A percentile compares a stretch with the other conserved stretches of the same genome.
Conservation (phyloP, 2,888 invertebrate species). For the Hypomecis punctinalis region DNA sequence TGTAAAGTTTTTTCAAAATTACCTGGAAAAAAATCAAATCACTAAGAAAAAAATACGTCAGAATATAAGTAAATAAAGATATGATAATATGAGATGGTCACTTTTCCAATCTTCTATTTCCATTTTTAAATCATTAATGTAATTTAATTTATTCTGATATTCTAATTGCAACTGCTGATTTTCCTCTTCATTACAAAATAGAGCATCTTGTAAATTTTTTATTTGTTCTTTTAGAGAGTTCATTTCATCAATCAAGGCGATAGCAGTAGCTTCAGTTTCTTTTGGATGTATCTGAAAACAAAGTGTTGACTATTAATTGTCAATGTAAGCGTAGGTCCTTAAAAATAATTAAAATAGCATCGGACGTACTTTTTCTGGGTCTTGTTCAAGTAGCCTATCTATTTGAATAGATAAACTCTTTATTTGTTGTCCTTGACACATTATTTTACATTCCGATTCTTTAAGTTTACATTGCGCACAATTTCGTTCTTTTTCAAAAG, state of each 20-base stretch:
- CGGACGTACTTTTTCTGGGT: constrained; percentile 55
- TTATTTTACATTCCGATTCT: constrained; percentile 82
- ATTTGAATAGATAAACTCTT: constrained; percentile 81
- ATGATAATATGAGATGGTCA: constrained; percentile 42
- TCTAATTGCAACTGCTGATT: constrained; percentile 65
- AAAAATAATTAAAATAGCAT: neutral
- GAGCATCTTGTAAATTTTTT: constrained; percentile 62
- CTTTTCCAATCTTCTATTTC: constrained; percentile 75
- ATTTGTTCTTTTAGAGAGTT: constrained; percentile 69
- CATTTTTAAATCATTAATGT: constrained; percentile 65
- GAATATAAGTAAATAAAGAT: neutral
- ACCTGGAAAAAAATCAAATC: constrained; percentile 53
- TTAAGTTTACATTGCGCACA: constrained; percentile 76
- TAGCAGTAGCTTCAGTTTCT: constrained; percentile 51
- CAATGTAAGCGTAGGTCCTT: neutral
- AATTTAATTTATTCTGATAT: constrained; percentile 63
- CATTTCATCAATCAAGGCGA: constrained; percentile 66
- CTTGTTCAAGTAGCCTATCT: constrained; percentile 74
- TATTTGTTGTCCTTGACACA: constrained; percentile 85
- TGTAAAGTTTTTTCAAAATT: constrained; percentile 62
- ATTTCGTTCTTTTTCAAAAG: constrained; percentile 80
- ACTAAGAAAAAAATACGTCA: constrained; percentile 12
- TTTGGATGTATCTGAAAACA: constrained; percentile 38
- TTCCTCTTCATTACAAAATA: constrained; percentile 70
- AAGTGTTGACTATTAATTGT: constrained; percentile 19